Evolutionary conservation across 2,113 vertebrate species (phyloP).

Genomic region (Prietella phreatophila): DNA sequence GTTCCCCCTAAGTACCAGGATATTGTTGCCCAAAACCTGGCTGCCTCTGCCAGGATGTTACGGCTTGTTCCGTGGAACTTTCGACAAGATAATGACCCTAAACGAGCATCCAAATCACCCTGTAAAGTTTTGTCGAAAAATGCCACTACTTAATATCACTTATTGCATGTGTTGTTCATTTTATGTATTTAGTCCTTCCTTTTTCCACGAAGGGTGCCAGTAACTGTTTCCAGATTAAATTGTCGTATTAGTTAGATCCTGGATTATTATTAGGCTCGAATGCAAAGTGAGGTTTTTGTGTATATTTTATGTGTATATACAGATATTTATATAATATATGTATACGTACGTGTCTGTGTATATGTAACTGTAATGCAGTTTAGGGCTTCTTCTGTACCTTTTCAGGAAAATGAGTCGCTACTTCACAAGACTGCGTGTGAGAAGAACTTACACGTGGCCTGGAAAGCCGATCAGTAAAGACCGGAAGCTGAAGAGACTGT

Average conservation of each 20-base stretch:
- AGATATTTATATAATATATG: no score
- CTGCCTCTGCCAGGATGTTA: neutral
- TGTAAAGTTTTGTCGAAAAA: neutral
- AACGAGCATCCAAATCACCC: neutral
- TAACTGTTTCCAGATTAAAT: neutral
- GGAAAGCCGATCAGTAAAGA: slow-evolving; percentile 66
- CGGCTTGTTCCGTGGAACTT: neutral
- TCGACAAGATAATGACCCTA: neutral
- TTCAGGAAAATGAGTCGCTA: slow-evolving; percentile 69
- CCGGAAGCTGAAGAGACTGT: slow-evolving; percentile 67
- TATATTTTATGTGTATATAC: neutral
- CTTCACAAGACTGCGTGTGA: slow-evolving; percentile 65
- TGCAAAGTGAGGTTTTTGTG: neutral
- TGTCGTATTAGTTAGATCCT: neutral
- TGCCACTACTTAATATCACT: neutral
- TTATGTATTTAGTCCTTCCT: neutral
- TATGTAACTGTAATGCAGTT: neutral
- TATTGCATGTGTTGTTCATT: neutral
- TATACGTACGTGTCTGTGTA: neutral
- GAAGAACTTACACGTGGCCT: slow-evolving; percentile 73
- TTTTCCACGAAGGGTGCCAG: neutral
- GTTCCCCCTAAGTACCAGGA: neutral
- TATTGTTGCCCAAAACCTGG: neutral
- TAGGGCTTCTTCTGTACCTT: neutral
- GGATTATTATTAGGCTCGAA: neutral